phyloP scores from a whole-genome alignment of 2,113 vertebrate genomes.

The Panthera tigris region DNA sequence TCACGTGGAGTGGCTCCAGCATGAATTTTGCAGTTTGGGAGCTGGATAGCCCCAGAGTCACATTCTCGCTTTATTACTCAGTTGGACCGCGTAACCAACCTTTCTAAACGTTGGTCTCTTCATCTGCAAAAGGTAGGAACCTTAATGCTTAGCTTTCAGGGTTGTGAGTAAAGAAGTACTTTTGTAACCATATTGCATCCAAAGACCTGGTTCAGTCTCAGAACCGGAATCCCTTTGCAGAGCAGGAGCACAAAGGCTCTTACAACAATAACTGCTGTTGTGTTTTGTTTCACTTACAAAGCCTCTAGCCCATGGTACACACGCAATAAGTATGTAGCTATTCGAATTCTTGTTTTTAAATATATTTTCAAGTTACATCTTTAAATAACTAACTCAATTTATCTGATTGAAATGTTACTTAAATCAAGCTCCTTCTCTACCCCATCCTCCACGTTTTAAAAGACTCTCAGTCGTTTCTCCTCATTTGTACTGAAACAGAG shows the following conservation, averaged over 20 bases:
- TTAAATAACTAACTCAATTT: slow-evolving; percentile 26
- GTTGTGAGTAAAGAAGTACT: slow-evolving; percentile 11
- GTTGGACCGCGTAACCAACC: too few relatives aligned
- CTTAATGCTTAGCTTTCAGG: background rate
- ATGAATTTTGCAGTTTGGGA: background rate
- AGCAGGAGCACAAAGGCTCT: background rate
- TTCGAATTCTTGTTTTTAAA: background rate
- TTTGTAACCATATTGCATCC: background rate
- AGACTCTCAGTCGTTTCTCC: background rate
- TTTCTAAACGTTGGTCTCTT: background rate
- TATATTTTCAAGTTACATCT: background rate
- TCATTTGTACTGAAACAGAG: slow-evolving; percentile 6
- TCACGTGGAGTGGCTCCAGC: background rate
- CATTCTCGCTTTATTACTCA: background rate
- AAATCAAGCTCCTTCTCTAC: background rate
- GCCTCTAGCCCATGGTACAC: background rate
- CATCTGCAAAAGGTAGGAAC: background rate
- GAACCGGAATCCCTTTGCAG: background rate
- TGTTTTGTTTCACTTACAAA: slow-evolving; percentile 13
- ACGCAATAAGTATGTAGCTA: background rate
- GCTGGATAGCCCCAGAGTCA: background rate
- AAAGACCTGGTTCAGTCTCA: background rate
- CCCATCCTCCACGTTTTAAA: background rate
- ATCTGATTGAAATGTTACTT: background rate
- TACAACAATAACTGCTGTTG: background rate